These are phyloP conservation scores for Drosophila longiperda DNA, from an alignment of 2,888 invertebrate species.

Conservation along the genomic window DNA sequence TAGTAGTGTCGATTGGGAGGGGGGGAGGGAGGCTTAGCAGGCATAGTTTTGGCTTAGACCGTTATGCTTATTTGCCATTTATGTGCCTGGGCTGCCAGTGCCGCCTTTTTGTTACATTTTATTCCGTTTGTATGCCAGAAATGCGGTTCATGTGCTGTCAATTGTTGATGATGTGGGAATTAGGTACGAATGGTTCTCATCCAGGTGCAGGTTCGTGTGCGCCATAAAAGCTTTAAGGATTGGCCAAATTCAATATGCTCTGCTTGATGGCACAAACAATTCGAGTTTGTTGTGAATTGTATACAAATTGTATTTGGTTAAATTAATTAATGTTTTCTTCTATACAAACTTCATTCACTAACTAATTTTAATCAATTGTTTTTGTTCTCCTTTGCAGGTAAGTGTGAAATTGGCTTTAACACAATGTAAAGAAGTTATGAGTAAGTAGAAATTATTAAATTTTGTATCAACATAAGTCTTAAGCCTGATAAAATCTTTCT, in stretches of 20 bases:
- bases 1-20: not conserved
- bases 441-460: conserved; percentile 11
- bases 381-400: conserved; percentile 43
- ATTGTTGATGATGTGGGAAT: conserved; percentile 80
- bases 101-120: conserved; percentile 32
- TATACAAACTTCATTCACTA: not conserved
- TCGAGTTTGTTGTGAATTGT: not conserved
- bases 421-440: not conserved
- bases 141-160: conserved; percentile 74
- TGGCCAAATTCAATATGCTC: conserved; percentile 14
- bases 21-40: conserved; percentile 2
- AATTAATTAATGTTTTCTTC: not conserved
- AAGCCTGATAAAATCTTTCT: not conserved
- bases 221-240: conserved; percentile 31
- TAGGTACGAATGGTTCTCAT: conserved; percentile 48
- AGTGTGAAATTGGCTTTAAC: conserved; percentile 12
- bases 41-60: conserved; percentile 64
- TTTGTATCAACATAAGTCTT: not conserved
- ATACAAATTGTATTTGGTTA: not conserved
- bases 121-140: conserved; percentile 49
- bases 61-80: conserved; percentile 70
- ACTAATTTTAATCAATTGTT: conserved; percentile 10
- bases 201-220: conserved; percentile 27
- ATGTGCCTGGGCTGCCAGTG: conserved; percentile 22
- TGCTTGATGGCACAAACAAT: not conserved